Base-by-base conservation (phyloP, 37 sponge, comb jelly and placozoan species). In the Theonella swinhoei region DNA sequence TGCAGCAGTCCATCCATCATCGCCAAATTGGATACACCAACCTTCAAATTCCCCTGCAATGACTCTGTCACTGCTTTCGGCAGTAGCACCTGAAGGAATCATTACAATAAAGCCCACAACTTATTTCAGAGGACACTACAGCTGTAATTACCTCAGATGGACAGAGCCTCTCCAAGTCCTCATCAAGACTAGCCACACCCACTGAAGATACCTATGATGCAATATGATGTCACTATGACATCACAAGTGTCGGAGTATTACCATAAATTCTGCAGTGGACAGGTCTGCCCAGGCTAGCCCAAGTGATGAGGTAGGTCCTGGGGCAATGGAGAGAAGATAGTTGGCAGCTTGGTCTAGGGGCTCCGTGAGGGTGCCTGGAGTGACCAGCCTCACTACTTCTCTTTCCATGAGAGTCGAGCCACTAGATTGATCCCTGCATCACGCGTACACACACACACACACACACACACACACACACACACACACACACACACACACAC, bases 251-350 rank as follows among this genome's bases (percentile, higher is more conserved):
- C 14, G 7, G 5, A 47, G 54, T 17, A 7, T 14, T 47, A 47
- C 95, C 87, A 80, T 62, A 74, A 95, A 93, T 24, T 89, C 83
- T 29, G 84, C 69, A 2, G 96, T 92, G 59, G 96, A 92, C 34
- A 95, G 59, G 61, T 95, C 96, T 1, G 89, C 54, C 96, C 96
- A 95, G 20, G 94, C 91, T 25, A 95, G 84, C 0, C 94, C 96
- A 11, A 93, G 37, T n/a, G 67, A 75, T 14, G 29, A 33, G 11
- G 34, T 58, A 3, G 96, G 91, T 26, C 96, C 90, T 1, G 83
- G 40, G 35, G 67, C 71, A 3, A 95, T 81, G 62, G 78, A 77
- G 63, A 95, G 74, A n/a, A 95, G 85, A 74, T 90, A 93, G 64
- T 95, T 91, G 60, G 94, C 88, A 1, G 78, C 25, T n/a, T 88